A percentile compares a stretch with the other conserved stretches of the same genome.
Conservation (phyloP, 2,113 vertebrate species). For the Dasyurus viverrinus region DNA sequence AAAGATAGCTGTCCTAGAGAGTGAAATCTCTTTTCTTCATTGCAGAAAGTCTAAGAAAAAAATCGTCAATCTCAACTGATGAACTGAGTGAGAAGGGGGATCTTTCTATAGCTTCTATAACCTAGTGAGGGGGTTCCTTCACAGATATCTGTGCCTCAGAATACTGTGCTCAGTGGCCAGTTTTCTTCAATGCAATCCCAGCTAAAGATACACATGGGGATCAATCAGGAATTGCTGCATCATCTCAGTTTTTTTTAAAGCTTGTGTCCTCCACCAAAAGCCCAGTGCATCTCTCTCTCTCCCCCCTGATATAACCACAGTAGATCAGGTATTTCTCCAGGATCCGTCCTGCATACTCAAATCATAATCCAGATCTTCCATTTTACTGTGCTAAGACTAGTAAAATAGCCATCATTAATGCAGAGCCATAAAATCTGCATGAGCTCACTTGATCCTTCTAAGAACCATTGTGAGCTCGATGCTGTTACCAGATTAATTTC, state of each 20-base stretch:
- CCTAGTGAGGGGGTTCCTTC: not conserved
- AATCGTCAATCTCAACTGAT: not conserved
- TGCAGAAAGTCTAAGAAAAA: not conserved
- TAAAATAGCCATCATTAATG: not conserved
- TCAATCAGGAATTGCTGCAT: not conserved
- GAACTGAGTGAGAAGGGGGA: not conserved
- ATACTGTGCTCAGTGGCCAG: not conserved
- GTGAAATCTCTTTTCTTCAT: not conserved
- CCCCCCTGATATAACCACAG: not conserved
- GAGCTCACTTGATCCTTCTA: not conserved
- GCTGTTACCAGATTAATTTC: not conserved
- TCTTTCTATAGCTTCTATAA: not conserved
- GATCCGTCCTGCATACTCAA: not conserved
- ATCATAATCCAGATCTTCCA: not conserved
- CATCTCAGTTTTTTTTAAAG: not conserved
- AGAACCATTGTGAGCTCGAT: not conserved
- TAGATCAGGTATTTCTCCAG: not conserved
- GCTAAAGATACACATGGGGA: not conserved
- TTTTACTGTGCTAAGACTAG: not conserved
- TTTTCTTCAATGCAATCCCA: not conserved
- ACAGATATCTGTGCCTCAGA: not conserved
- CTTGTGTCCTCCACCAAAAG: not conserved
- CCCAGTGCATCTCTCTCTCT: too few species aligned
- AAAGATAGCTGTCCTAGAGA: not conserved
- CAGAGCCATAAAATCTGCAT: not conserved